A percentile compares a stretch with the other conserved stretches of the same genome.
These are phyloP conservation scores for Gephyroberyx darwinii DNA, from an alignment of 2,797 vertebrate species.

Conservation along the genomic window DNA sequence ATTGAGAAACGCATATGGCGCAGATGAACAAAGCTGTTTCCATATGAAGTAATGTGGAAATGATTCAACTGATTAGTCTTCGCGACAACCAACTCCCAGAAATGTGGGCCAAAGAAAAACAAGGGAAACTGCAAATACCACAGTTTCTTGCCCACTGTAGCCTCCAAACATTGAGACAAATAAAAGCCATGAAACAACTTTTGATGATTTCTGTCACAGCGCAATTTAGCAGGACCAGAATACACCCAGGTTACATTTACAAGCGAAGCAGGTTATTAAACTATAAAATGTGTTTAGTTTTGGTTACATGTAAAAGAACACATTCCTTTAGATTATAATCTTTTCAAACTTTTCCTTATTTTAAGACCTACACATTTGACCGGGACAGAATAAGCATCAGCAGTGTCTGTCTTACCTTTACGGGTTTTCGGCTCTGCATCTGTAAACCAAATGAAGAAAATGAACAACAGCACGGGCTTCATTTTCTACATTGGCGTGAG, in stretches of 20 bases:
- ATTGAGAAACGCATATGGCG: slow-evolving; percentile 17
- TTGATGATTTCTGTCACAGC: slow-evolving; percentile 16
- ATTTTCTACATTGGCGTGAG: slow-evolving; percentile 71
- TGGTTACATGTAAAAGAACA: not conserved
- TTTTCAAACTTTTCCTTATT: slow-evolving; percentile 21
- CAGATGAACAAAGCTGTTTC: slow-evolving; percentile 23
- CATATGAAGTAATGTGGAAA: not conserved
- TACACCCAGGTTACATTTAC: not conserved
- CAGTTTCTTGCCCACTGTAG: not conserved
- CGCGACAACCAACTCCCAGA: not conserved
- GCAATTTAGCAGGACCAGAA: not conserved
- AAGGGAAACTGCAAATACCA: slow-evolving; percentile 6
- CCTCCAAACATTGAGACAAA: not conserved
- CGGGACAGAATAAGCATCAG: slow-evolving; percentile 35
- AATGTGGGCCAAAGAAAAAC: slow-evolving; percentile 16
- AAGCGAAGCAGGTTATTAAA: not conserved
- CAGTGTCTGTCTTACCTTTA: slow-evolving; percentile 75
- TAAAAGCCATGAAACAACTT: slow-evolving; percentile 13
- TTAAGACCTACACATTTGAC: slow-evolving; percentile 23
- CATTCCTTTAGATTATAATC: not conserved
- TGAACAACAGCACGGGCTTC: slow-evolving; percentile 70
- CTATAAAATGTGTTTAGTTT: not conserved
- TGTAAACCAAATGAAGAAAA: slow-evolving; percentile 67
- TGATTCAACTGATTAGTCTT: not conserved
- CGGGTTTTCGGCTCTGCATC: slow-evolving; percentile 64